These are phyloP conservation scores for Myotis yumanensis DNA, from an alignment of 2,113 vertebrate species.

Conservation along the genomic window DNA sequence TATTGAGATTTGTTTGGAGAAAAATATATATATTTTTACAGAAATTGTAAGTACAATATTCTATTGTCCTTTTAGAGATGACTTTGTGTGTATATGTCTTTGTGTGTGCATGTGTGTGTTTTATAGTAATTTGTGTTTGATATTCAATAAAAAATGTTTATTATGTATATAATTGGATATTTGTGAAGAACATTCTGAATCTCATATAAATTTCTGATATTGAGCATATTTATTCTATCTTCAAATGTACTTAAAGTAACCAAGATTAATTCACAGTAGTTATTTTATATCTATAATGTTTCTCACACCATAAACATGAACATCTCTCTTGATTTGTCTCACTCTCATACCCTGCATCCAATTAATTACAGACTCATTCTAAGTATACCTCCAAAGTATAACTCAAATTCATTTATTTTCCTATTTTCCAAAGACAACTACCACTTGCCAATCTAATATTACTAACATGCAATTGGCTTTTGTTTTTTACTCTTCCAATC, in stretches of 20 bases:
- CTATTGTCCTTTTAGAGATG: background rate
- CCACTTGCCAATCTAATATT: background rate
- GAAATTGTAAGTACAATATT: background rate
- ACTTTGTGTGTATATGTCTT: background rate
- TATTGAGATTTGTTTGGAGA: background rate
- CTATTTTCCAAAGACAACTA: background rate
- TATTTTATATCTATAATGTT: background rate
- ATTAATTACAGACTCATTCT: background rate
- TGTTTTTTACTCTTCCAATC: background rate
- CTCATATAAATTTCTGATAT: background rate
- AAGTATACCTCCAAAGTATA: background rate
- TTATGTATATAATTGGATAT: background rate
- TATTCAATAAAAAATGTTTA: background rate
- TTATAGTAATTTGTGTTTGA: background rate
- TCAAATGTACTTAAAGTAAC: background rate
- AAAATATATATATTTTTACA: background rate
- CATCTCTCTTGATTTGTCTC: background rate
- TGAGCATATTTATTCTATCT: background rate
- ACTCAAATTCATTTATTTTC: background rate
- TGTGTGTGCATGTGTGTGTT: rapidly evolving
- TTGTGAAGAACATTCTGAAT: background rate
- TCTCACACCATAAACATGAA: background rate
- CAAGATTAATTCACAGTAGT: background rate
- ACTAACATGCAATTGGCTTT: background rate
- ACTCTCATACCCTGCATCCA: background rate